These are phyloP conservation scores for Otolemur crassicaudatus DNA, from an alignment of 2,797 vertebrate genomes.

Conservation along the genomic window DNA sequence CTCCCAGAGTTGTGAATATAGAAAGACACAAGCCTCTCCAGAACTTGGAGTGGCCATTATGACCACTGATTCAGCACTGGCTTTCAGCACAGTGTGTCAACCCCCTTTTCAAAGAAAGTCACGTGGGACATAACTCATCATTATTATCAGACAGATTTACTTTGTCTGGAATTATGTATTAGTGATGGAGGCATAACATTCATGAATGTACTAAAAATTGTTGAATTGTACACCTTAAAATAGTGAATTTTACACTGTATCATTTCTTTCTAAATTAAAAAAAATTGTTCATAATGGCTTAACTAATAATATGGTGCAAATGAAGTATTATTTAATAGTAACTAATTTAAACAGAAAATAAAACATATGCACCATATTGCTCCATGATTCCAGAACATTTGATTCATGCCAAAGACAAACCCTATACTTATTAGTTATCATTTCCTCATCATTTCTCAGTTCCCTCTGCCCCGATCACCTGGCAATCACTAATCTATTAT, in stretches of 20 bases:
- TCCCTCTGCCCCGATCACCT: background rate
- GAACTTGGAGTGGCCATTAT: background rate
- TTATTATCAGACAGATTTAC: background rate
- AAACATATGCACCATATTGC: background rate
- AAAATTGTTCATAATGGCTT: background rate
- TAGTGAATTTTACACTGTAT: background rate
- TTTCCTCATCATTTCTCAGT: background rate
- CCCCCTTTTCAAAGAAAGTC: background rate
- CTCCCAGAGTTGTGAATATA: rapidly evolving
- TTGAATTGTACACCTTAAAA: background rate
- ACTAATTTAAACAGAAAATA: background rate
- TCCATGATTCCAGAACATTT: background rate
- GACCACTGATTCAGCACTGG: background rate
- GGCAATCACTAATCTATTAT: background rate
- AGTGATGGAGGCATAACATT: background rate
- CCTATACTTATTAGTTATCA: background rate
- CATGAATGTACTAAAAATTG: background rate
- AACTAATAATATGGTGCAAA: background rate
- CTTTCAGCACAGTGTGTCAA: background rate
- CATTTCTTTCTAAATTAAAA: background rate
- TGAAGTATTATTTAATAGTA: background rate
- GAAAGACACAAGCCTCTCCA: background rate
- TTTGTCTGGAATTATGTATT: background rate
- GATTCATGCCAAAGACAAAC: background rate
- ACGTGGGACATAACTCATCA: background rate